Conservation (phyloP, 2,797 vertebrate genomes). For the Adrianichthys oophorus region DNA sequence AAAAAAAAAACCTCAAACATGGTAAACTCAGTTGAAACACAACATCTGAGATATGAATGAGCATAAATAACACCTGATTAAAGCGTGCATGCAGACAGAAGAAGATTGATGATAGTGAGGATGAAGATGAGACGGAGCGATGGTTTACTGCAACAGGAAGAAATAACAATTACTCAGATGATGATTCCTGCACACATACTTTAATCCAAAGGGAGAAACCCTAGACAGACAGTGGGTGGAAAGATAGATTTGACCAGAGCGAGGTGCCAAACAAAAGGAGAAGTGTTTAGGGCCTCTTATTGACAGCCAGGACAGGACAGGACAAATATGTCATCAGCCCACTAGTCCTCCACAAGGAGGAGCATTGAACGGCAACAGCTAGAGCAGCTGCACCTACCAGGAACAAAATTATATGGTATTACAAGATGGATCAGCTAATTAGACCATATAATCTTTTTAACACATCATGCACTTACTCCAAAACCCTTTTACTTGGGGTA, state of each 20-base stretch:
- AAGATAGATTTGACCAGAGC: slow-evolving; percentile 30
- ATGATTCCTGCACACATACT: slow-evolving; percentile 46
- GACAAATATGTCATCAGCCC: slow-evolving; percentile 30
- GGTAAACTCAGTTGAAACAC: background rate
- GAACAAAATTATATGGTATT: slow-evolving; percentile 34
- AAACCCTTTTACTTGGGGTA: slow-evolving; percentile 24
- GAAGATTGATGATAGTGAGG: slow-evolving; percentile 17
- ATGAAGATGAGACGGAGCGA: slow-evolving; percentile 19
- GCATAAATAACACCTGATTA: slow-evolving; percentile 35
- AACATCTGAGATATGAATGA: slow-evolving; percentile 24
- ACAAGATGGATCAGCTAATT: slow-evolving; percentile 40
- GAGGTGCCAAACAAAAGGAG: slow-evolving; percentile 45
- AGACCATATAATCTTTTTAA: slow-evolving; percentile 39
- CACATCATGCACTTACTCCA: slow-evolving; percentile 37
- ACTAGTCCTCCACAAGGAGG: slow-evolving; percentile 6
- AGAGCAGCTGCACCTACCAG: slow-evolving; percentile 12
- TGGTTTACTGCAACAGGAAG: slow-evolving; percentile 30
- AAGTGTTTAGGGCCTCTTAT: slow-evolving; percentile 38
- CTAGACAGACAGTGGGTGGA: slow-evolving; percentile 53
- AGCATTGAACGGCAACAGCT: slow-evolving; percentile 1
- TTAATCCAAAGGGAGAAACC: slow-evolving; percentile 39
- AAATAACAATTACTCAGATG: slow-evolving; percentile 40
- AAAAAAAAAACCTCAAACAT: background rate
- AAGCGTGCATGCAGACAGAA: slow-evolving; percentile 15
- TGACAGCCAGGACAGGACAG: slow-evolving; percentile 38